Evolutionary conservation across 2,113 vertebrate genomes (phyloP).

Genomic region (Alosa alosa): DNA sequence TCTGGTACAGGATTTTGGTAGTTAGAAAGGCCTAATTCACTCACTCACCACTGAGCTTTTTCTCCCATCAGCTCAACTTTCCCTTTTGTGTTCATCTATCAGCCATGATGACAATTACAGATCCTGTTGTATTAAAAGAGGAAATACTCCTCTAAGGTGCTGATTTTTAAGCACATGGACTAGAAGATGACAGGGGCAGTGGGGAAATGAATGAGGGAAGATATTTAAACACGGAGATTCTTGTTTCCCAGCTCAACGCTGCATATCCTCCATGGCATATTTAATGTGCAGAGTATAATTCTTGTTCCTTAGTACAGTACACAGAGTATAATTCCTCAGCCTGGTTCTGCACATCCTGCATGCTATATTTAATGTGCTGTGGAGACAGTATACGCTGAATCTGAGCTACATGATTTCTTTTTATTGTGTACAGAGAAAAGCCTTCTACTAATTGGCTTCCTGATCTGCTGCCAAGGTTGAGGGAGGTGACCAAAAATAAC

Average conservation of each 20-base stretch:
- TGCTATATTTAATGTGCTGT: neutral
- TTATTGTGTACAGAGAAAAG: neutral
- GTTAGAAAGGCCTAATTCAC: no score
- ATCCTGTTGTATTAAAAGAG: neutral
- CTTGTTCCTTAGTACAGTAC: no score
- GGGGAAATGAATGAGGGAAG: neutral
- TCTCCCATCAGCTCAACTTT: neutral
- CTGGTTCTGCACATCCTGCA: neutral
- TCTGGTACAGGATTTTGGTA: no score
- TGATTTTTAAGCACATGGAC: neutral
- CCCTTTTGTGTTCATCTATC: neutral
- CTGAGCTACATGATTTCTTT: neutral
- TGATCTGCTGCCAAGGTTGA: slow-evolving; percentile 3
- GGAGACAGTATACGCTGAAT: neutral
- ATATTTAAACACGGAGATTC: neutral
- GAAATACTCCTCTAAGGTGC: neutral
- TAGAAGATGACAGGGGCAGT: neutral
- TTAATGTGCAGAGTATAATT: neutral
- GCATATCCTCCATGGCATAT: neutral
- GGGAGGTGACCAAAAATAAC: neutral
- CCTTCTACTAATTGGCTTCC: neutral
- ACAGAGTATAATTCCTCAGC: no score
- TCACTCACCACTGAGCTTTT: neutral
- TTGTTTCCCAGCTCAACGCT: neutral
- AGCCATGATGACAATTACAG: neutral